phyloP scores from a whole-genome alignment of 2,888 invertebrate species.

The Sminthurides aquaticus region DNA sequence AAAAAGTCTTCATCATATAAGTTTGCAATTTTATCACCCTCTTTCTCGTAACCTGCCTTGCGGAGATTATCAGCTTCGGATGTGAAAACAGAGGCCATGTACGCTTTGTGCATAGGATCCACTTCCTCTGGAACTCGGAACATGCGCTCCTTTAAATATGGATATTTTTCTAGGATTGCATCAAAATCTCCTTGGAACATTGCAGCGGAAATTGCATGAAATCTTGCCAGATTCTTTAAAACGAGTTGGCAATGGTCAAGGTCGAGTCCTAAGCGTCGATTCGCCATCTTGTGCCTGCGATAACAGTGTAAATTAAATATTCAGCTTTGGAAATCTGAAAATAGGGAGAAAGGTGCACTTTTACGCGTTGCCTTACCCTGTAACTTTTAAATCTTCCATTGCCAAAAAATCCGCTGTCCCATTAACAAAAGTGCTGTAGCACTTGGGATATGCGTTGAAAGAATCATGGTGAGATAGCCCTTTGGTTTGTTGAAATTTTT shows the following conservation, averaged over 20 bases:
- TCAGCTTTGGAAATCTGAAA: too few species aligned
- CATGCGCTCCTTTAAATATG: slow-evolving; percentile 31
- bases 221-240: slow-evolving; percentile 30
- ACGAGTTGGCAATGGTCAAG: slow-evolving; percentile 27
- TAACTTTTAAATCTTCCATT: slow-evolving; percentile 29
- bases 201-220: slow-evolving; percentile 37
- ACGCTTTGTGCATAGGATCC: slow-evolving; percentile 22
- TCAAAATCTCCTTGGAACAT: slow-evolving; percentile 36
- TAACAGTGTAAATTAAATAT: not conserved
- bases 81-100: slow-evolving; percentile 9
- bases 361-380: slow-evolving; percentile 20
- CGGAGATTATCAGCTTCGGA: slow-evolving; percentile 21
- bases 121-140: slow-evolving; percentile 25
- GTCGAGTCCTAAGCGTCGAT: slow-evolving; percentile 33
- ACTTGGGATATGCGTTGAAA: slow-evolving; percentile 28
- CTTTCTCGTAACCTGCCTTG: slow-evolving; percentile 8
- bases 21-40: slow-evolving; percentile 8
- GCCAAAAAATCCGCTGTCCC: slow-evolving; percentile 31
- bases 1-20: slow-evolving; percentile 13
- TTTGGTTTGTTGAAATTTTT: slow-evolving; percentile 25
- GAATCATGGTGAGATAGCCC: slow-evolving; percentile 19
- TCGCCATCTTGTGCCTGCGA: slow-evolving; percentile 38
- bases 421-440: slow-evolving; percentile 29
- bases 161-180: slow-evolving; percentile 31
- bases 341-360: too few species aligned